These are phyloP conservation scores for Tethea ocularis DNA, from an alignment of 2,888 invertebrate genomes.

Conservation along the genomic window DNA sequence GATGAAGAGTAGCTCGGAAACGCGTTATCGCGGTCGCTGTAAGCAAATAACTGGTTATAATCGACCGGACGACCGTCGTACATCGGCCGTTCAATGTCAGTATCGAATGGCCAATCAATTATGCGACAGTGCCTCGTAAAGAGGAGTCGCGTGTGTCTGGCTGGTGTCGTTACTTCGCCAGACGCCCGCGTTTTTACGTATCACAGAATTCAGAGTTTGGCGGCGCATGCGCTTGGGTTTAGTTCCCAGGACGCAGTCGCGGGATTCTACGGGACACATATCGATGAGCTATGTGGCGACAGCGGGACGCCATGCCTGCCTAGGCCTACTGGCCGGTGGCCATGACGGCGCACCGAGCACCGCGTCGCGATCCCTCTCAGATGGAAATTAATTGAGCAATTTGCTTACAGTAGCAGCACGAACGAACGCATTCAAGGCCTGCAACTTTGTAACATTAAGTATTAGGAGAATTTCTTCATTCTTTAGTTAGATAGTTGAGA, in stretches of 20 bases:
- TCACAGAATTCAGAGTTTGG: conserved; percentile 28
- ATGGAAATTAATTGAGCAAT: conserved; percentile 52
- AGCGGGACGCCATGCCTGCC: conserved; percentile 58
- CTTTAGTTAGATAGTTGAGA: background rate
- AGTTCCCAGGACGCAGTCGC: conserved; percentile 62
- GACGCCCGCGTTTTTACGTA: conserved; percentile 44
- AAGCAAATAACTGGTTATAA: conserved; percentile 73
- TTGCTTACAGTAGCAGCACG: conserved; percentile 34
- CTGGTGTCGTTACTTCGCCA: conserved; percentile 57
- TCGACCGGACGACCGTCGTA: conserved; percentile 64
- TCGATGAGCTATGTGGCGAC: conserved; percentile 63
- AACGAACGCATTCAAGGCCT: conserved; percentile 42
- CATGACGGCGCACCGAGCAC: conserved; percentile 44
- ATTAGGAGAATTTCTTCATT: background rate
- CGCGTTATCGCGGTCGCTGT: conserved; percentile 67
- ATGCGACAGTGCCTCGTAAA: conserved; percentile 72
- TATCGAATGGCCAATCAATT: conserved; percentile 80
- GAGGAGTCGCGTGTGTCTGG: conserved; percentile 58
- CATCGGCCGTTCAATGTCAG: conserved; percentile 77
- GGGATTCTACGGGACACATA: conserved; percentile 34
- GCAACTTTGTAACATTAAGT: conserved; percentile 19
- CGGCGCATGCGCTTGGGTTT: conserved; percentile 63
- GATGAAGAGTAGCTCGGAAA: conserved; percentile 41
- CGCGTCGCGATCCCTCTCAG: conserved; percentile 29
- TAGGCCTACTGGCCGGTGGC: conserved; percentile 24